Percentiles rank a stretch among this genome's conserved stretches.
Conservation (phyloP, 2,113 vertebrate species). For the Rhinolophus ferrumequinum region DNA sequence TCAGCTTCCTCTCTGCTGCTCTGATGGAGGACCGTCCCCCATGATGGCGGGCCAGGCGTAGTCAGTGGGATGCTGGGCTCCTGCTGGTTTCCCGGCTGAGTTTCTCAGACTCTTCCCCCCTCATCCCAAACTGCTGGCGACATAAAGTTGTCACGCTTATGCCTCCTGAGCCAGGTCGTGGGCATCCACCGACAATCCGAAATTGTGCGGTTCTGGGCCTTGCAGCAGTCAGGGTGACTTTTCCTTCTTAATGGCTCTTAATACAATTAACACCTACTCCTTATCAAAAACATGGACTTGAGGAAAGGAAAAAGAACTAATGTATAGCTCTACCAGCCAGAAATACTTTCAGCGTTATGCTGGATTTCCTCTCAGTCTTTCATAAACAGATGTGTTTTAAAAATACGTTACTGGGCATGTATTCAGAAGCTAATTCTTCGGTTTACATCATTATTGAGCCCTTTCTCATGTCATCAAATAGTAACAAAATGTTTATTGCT, state of each 20-base stretch:
- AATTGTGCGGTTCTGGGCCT: not conserved
- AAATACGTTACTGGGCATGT: not conserved
- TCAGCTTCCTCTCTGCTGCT: not conserved
- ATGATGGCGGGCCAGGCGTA: rapidly evolving
- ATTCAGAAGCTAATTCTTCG: not conserved
- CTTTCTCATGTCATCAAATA: not conserved
- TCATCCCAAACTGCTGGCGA: not conserved
- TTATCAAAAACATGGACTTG: not conserved
- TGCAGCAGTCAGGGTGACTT: not conserved
- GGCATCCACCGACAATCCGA: not conserved
- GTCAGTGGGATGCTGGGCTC: not conserved
- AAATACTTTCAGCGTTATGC: not conserved
- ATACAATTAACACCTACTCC: not conserved
- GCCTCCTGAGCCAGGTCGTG: not conserved
- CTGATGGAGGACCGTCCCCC: not conserved
- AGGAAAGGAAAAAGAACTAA: too few species aligned
- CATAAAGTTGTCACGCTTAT: not conserved
- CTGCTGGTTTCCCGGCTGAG: rapidly evolving
- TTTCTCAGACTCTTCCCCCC: not conserved
- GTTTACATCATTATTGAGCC: not conserved
- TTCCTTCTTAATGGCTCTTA: not conserved
- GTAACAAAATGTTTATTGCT: not conserved
- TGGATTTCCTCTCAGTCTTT: not conserved
- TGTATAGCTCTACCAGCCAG: not conserved
- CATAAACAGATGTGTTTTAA: not conserved